Conservation (phyloP, 2,113 vertebrate species). For the Aplodontia rufa region DNA sequence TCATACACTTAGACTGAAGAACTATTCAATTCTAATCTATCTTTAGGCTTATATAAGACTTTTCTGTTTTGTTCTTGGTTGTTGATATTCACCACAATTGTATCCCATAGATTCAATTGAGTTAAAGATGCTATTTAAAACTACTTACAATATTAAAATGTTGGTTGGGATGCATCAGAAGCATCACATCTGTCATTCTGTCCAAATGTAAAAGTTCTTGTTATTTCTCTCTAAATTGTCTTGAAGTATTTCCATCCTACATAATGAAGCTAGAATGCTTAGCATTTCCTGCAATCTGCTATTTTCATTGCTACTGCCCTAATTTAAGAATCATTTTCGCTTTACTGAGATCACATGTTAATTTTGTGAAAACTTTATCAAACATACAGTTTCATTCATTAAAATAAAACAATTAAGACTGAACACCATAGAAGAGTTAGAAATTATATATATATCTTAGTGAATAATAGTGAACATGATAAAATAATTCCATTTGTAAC, state of each 20-base stretch:
- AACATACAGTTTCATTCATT: not conserved
- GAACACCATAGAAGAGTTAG: not conserved
- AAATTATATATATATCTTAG: not conserved
- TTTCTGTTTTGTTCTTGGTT: not conserved
- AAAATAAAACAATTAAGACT: not conserved
- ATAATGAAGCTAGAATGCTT: not conserved
- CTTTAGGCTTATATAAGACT: not conserved
- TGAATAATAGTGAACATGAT: not conserved
- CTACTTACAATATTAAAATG: not conserved
- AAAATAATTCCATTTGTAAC: not conserved
- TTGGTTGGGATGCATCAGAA: not conserved
- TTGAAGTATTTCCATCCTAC: not conserved
- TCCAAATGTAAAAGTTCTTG: not conserved
- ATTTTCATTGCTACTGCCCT: not conserved
- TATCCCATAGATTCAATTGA: not conserved
- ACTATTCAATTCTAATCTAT: not conserved
- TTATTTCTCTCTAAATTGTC: not conserved
- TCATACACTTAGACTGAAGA: not conserved
- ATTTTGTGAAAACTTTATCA: not conserved
- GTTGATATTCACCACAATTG: not conserved
- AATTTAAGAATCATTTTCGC: conserved; percentile 5
- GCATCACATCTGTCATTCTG: not conserved
- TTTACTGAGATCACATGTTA: not conserved
- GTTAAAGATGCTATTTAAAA: not conserved
- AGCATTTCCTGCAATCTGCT: not conserved